Evolutionary conservation across 2,888 invertebrate species (phyloP), one percentile per base, ranked within the genome.

Genomic region (Lasiommata megera): DNA sequence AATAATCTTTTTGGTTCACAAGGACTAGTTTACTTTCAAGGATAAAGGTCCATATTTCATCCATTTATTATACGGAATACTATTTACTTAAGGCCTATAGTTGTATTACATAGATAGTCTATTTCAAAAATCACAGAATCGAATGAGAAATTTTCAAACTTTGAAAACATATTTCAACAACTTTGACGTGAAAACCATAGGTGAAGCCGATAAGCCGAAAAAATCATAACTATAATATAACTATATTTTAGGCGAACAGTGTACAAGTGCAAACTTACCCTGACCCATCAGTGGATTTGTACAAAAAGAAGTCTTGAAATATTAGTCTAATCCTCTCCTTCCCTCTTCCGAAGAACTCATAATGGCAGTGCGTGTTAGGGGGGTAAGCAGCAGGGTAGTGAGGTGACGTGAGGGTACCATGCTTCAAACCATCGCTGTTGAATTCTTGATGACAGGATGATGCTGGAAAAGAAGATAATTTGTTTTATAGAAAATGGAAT

Each of bases 321-420:
- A 94, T 91, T 77, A 98, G 93, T 91, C 96, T 95, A 67, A 98
- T 94, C 73, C 96, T 91, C 82, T 98, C 97, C 68, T 95, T 94
- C 53, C 95, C 95, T 65, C 94, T 92, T 41, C 97, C 98, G 75
- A 95, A 95, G 84, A 98, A 98, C 77, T 97, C 96, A 84, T 96
- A 98, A 72, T 95, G 94, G 85, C 98, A 98, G 71, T 94, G 94
- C 55, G 96, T 94, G 73, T 94, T 93, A 23, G 94, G 87, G 47
- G 96, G 95, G 84, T 97, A 97, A 47, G 95, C 93, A 59, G 94
- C 93, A n/a, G 95, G 96, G 81, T 95, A 97, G 75, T 95, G 95
- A 16, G 96, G 97, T 53, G 97, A 96, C 44, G 94, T 94, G 69
- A 98, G 94, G 29, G 94, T 94, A 29, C 98, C 98, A 67, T 95